phyloP scores from a whole-genome alignment of 2,888 invertebrate species.

The Drosophila tanythrix region DNA sequence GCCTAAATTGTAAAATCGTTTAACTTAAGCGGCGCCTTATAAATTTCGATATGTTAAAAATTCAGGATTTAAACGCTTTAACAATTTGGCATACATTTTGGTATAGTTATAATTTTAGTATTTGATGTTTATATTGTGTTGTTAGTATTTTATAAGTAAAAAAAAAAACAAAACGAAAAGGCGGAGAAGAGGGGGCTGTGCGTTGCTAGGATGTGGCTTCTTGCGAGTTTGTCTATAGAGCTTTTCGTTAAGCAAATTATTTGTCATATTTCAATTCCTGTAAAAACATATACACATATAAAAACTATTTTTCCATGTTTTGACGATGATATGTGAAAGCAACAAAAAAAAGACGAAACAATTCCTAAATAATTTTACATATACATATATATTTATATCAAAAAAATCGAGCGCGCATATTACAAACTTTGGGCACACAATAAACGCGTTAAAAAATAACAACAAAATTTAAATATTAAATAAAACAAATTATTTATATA shows the following conservation, averaged over 20 bases:
- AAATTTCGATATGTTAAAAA: constrained; percentile 83
- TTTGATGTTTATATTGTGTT: constrained; percentile 37
- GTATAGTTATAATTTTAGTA: constrained; percentile 36
- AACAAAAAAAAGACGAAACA: constrained; percentile 48
- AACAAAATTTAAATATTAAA: constrained; percentile 81
- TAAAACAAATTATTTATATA: constrained; percentile 71
- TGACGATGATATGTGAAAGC: constrained; percentile 20
- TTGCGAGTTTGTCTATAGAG: constrained; percentile 53
- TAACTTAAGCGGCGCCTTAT: constrained; percentile 61
- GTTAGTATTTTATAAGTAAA: constrained; percentile 22
- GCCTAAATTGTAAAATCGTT: constrained; percentile 76
- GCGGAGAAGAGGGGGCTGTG: constrained; percentile 39
- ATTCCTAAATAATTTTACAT: constrained; percentile 66
- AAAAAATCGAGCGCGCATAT: constrained; percentile 77
- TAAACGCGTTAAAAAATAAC: constrained; percentile 74
- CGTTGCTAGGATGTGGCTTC: constrained; percentile 52
- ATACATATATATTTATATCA: constrained; percentile 71
- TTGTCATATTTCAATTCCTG: constrained; percentile 80
- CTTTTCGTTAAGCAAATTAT: constrained; percentile 63
- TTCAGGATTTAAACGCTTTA: constrained; percentile 77
- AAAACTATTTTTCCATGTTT: constrained; percentile 27
- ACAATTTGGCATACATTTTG: constrained; percentile 77
- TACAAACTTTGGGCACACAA: constrained; percentile 80
- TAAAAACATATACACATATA: constrained; percentile 55
- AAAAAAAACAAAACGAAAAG: constrained; percentile 19